A percentile compares a stretch with the other conserved stretches of the same genome.
Conservation (phyloP, 1,140 invertebrate species). For the Drosophila malerkotliana region DNA sequence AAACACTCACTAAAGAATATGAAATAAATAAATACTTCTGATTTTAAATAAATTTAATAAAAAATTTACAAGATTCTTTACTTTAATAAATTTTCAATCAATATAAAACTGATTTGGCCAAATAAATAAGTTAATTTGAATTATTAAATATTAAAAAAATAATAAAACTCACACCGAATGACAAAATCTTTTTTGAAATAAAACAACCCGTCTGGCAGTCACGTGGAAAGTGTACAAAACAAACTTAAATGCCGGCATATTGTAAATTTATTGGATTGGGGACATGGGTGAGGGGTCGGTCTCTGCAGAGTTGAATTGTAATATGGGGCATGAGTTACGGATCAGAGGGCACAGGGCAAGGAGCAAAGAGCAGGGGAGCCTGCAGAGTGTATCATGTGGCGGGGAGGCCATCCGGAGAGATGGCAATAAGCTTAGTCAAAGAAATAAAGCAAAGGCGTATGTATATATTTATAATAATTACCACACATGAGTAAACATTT, state of each 20-base stretch:
- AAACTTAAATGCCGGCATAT: conserved; percentile 61
- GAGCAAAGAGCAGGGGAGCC: conserved; percentile 5
- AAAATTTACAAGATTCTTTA: too few species aligned
- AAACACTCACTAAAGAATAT: too few species aligned
- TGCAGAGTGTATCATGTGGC: conserved; percentile 33
- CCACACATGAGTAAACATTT: not conserved
- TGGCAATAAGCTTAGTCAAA: conserved; percentile 46
- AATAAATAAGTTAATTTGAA: not conserved
- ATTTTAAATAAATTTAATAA: too few species aligned
- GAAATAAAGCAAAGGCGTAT: not conserved
- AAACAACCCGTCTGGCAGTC: not conserved
- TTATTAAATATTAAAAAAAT: not conserved
- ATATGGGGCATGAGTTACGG: not conserved
- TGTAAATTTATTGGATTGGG: conserved; percentile 60
- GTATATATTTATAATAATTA: conserved; percentile 47
- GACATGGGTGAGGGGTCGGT: conserved; percentile 14
- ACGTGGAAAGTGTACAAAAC: conserved; percentile 41
- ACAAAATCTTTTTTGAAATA: not conserved
- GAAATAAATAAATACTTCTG: too few species aligned
- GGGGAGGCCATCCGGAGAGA: conserved; percentile 40
- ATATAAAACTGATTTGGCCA: too few species aligned
- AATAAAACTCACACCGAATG: too few species aligned
- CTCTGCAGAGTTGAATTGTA: conserved; percentile 3
- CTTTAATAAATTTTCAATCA: too few species aligned
- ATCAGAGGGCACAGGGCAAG: conserved; percentile 12